Conservation (phyloP, 2,113 vertebrate genomes). For the Pseudorhombus dupliciocellatus region DNA sequence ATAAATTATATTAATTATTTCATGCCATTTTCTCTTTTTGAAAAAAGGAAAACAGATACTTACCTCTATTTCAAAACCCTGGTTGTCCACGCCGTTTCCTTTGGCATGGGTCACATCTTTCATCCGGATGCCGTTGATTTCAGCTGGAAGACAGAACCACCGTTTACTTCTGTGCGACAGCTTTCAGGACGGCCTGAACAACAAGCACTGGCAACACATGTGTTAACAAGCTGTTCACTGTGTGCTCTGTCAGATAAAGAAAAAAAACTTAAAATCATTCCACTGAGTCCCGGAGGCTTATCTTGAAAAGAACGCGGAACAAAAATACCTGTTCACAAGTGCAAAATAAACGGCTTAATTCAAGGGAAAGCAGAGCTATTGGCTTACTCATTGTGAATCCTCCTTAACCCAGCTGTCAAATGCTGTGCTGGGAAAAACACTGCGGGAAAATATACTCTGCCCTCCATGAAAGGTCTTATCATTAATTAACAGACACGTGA, state of each 20-base stretch:
- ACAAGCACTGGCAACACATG: conserved; percentile 14
- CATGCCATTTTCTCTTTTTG: not conserved
- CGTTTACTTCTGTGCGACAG: conserved; percentile 21
- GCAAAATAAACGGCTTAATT: conserved; percentile 23
- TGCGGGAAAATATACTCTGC: conserved; percentile 54
- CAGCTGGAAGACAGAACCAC: conserved; percentile 66
- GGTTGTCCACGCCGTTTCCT: conserved; percentile 69
- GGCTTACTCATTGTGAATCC: conserved; percentile 80
- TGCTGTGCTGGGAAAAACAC: conserved; percentile 48
- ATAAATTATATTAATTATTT: not conserved
- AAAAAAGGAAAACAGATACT: not conserved
- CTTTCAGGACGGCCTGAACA: conserved; percentile 10
- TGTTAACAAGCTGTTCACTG: conserved; percentile 1
- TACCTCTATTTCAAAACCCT: conserved; percentile 73
- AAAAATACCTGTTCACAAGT: conserved; percentile 29
- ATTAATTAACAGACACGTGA: conserved; percentile 76
- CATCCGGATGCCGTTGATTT: conserved; percentile 38
- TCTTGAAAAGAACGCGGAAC: conserved; percentile 11
- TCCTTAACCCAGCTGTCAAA: conserved; percentile 53
- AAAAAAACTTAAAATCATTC: conserved; percentile 33
- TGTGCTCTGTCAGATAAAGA: conserved; percentile 23
- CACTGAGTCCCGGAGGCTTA: conserved; percentile 15
- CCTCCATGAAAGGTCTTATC: conserved; percentile 60
- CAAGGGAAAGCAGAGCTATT: conserved; percentile 51
- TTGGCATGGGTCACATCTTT: not conserved